Conservation (phyloP, 2,888 invertebrate genomes). For the Tetanocera ferruginea region DNA sequence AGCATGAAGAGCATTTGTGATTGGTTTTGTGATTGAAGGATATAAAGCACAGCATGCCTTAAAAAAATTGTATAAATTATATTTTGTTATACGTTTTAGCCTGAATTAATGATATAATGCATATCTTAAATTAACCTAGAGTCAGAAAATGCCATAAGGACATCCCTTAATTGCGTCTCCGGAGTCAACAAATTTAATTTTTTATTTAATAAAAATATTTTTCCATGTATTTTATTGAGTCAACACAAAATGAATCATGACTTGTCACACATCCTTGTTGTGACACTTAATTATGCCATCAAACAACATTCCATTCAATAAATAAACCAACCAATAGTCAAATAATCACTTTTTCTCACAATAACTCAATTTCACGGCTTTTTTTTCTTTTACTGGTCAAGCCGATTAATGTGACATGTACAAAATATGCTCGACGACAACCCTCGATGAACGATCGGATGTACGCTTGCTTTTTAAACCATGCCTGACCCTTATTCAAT, state of each 20-base stretch:
- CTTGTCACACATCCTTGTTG: background rate
- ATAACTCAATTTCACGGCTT: conserved; percentile 27
- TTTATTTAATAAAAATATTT: background rate
- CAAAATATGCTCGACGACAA: background rate
- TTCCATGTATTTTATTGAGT: background rate
- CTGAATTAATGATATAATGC: too few species aligned
- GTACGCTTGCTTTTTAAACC: background rate
- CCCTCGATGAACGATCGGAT: background rate
- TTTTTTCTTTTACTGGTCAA: conserved; percentile 30
- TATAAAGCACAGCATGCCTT: background rate
- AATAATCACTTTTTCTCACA: background rate
- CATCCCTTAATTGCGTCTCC: background rate
- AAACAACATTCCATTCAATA: background rate
- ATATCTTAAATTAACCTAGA: too few species aligned
- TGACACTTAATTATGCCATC: background rate
- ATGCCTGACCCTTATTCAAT: conserved; percentile 42
- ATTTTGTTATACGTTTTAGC: too few species aligned
- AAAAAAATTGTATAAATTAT: background rate
- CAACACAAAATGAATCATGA: background rate
- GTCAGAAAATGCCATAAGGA: too few species aligned
- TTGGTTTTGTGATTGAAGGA: background rate
- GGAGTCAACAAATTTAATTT: background rate
- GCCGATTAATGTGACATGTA: conserved; percentile 31
- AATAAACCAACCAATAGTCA: background rate
- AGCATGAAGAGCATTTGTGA: too few species aligned